Base-by-base conservation (phyloP, 2,888 invertebrate species). In the Eremobia ochroleuca region DNA sequence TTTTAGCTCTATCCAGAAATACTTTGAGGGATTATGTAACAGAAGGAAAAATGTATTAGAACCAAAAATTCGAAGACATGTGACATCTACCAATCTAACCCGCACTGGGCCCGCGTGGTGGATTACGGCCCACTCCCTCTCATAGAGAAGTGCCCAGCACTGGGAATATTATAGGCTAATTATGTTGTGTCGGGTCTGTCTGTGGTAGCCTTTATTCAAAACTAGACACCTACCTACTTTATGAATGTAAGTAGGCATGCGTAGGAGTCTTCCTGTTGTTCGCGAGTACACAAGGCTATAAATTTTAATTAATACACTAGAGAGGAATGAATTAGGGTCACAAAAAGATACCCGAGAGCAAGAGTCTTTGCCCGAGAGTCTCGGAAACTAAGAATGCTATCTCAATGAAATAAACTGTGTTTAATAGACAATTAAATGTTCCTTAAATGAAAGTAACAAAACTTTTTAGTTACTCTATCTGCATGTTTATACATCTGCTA, bases 221-320 rank as follows among this genome's bases (percentile, higher is more conserved):
- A 61, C n/a, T 64, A 37, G 13, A 68, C 59, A 34, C 11, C 34
- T 34, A 61, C 34, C 4, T 11, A 61, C 61, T 34, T 61, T 25
- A 31, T 43, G 37, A 15, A 18, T 25, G 21, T 59, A 34, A 61
- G 34, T 61, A 34, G 25, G 61, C 13, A 34, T 49, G 68, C 28
- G 82, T 78, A 78, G 74, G 85, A 49, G 74, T 72, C 66, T 70
- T 82, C 78, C 78, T 85, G 85, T 75, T 83, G 11, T 34, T 34
- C 6, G 5, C 15, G 2, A 52, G 76, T 59, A 64, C 69, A 70
- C 62, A 83, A 31, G 31, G 65, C 67, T 37, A 76, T 81, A 81
- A 83, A 83, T 85, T 74, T 77, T 69, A 83, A 77, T 81, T 66
- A 72, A 73, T 69, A n/a, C n/a, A n/a, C n/a, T n/a, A n/a, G n/a